phyloP scores from a whole-genome alignment of 2,113 vertebrate genomes.

The Oryzias melastigma region DNA sequence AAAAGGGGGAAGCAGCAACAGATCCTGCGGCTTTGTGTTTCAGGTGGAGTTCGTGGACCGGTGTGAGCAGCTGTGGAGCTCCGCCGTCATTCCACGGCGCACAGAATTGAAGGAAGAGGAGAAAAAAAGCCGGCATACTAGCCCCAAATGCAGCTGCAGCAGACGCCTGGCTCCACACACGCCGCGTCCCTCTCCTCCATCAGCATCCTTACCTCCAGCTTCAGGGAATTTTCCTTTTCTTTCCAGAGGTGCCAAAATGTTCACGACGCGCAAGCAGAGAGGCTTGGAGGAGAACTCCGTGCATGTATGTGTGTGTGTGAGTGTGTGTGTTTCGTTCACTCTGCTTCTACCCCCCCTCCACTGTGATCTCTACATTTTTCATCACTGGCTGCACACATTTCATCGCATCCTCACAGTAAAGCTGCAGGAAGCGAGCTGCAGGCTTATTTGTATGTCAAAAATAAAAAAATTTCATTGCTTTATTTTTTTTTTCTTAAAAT shows the following conservation, averaged over 20 bases:
- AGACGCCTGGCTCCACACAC: constrained; percentile 17
- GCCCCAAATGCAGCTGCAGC: constrained; percentile 46
- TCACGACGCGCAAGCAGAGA: constrained; percentile 57
- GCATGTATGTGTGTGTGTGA: constrained; percentile 9
- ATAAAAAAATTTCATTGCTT: background rate
- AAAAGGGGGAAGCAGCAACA: constrained; percentile 4
- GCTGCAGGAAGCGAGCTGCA: constrained; percentile 12
- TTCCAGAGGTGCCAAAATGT: constrained; percentile 43
- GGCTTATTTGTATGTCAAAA: background rate
- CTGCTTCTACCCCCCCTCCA: constrained; percentile 32
- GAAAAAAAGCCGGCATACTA: constrained; percentile 56
- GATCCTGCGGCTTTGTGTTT: constrained; percentile 22
- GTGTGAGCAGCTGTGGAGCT: constrained; percentile 37
- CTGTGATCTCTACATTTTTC: constrained; percentile 58
- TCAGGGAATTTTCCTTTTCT: constrained; percentile 1
- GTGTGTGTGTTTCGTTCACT: constrained; percentile 22
- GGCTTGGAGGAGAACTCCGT: constrained; percentile 46
- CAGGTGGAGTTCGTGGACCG: constrained; percentile 39
- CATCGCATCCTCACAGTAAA: constrained; percentile 20
- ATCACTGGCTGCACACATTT: constrained; percentile 48
- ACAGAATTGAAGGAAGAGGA: background rate
- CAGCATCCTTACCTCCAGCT: constrained; percentile 12
- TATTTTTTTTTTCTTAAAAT: background rate
- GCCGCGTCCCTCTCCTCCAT: constrained; percentile 16
- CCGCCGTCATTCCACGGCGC: constrained; percentile 28